Percentiles rank a stretch among this genome's conserved stretches.
phyloP scores from a whole-genome alignment of 2,797 vertebrate species.

The Morelia viridis region DNA sequence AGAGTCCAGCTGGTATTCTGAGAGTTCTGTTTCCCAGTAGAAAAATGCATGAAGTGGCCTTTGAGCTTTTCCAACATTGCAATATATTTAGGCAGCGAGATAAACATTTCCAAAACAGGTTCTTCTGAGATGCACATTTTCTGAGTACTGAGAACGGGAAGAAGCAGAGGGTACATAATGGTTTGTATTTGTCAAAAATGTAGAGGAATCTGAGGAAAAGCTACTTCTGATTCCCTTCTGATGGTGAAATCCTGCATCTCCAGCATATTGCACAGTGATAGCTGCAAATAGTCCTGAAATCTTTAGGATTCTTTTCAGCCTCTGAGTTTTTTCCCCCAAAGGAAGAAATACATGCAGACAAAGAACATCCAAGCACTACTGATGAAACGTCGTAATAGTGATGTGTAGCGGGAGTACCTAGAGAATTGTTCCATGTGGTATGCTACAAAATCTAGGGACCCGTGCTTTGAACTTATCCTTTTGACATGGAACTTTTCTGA shows the following conservation, averaged over 20 bases:
- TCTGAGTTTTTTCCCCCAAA: background rate
- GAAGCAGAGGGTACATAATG: background rate
- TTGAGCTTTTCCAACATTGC: background rate
- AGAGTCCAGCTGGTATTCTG: background rate
- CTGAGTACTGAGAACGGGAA: background rate
- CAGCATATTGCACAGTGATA: background rate
- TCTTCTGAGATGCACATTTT: background rate
- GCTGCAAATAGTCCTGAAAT: background rate
- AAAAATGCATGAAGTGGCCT: background rate
- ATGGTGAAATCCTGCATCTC: background rate
- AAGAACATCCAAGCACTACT: no score
- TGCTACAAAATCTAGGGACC: background rate
- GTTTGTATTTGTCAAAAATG: background rate
- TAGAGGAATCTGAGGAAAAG: background rate
- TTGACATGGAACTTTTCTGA: background rate
- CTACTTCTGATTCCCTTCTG: background rate
- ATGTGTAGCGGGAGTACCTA: background rate
- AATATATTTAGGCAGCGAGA: background rate
- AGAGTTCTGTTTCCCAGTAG: background rate
- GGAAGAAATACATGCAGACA: no score
- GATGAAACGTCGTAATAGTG: background rate
- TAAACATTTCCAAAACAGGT: no score
- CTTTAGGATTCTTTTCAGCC: background rate
- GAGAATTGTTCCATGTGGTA: background rate
- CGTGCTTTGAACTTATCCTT: background rate